These are phyloP conservation scores for Sylvietta virens DNA, from an alignment of 2,113 vertebrate genomes.

Conservation along the genomic window DNA sequence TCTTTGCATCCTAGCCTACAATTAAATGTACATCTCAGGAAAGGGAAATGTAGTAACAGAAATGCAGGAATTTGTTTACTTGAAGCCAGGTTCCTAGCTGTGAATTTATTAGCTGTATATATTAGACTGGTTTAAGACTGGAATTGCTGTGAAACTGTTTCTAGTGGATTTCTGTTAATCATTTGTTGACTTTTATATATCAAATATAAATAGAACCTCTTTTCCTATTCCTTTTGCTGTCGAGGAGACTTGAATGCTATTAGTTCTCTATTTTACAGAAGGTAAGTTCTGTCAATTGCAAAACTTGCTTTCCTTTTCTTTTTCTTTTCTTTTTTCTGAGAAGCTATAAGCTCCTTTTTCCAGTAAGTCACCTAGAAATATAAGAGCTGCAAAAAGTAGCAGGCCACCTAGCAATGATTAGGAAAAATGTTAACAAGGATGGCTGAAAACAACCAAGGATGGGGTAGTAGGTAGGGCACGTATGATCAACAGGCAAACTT, in stretches of 20 bases:
- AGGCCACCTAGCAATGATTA: background rate
- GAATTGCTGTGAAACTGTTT: background rate
- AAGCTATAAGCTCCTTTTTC: background rate
- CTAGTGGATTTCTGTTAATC: background rate
- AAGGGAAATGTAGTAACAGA: background rate
- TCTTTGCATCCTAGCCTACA: background rate
- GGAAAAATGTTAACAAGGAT: background rate
- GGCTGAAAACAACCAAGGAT: background rate
- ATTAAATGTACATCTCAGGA: background rate
- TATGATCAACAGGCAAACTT: background rate
- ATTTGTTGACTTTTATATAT: background rate
- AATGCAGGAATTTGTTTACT: background rate
- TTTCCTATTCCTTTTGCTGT: constrained; percentile 73
- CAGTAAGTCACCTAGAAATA: background rate
- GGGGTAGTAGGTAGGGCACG: background rate
- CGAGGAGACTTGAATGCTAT: constrained; percentile 80
- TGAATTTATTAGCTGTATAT: background rate
- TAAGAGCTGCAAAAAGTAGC: background rate
- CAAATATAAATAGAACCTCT: constrained; percentile 67
- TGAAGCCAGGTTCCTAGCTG: background rate
- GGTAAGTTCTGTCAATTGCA: constrained; percentile 75
- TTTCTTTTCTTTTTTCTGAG: background rate
- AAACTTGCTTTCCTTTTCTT: background rate
- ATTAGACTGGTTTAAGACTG: background rate
- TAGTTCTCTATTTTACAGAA: constrained; percentile 83